phyloP scores from a whole-genome alignment of 2,113 vertebrate species.

The Azemiops feae region DNA sequence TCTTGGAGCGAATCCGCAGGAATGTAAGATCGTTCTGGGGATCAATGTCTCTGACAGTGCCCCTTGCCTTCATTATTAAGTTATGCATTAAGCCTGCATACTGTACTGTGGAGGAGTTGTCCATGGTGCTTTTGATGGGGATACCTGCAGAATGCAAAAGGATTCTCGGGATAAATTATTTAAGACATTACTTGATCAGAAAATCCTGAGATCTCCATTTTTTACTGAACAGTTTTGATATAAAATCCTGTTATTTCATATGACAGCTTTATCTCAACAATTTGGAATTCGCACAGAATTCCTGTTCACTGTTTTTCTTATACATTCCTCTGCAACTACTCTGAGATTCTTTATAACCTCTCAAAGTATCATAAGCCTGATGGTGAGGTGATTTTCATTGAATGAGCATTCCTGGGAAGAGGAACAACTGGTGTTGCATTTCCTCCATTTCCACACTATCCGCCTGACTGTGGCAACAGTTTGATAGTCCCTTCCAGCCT shows the following conservation, averaged over 20 bases:
- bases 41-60: constrained; percentile 87
- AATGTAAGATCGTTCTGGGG: constrained; percentile 95
- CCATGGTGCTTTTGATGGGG: constrained; percentile 92
- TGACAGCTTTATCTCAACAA: background rate
- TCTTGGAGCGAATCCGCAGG: constrained; percentile 92
- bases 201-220: background rate
- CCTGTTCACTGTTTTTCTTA: background rate
- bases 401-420: background rate
- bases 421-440: background rate
- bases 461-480: background rate
- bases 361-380: background rate
- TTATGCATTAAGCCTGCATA: constrained; percentile 90
- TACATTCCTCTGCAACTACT: background rate
- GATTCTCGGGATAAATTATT: background rate
- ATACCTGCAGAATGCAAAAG: constrained; percentile 76
- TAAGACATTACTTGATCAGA: background rate
- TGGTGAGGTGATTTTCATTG: background rate
- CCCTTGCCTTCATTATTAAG: constrained; percentile 87
- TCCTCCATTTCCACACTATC: background rate
- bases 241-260: background rate
- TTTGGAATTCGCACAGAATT: background rate
- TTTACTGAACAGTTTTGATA: rapidly evolving
- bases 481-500: background rate
- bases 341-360: background rate
- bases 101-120: constrained; percentile 87